Percentiles rank a stretch among this genome's conserved stretches.
phyloP scores from a whole-genome alignment of 1,140 invertebrate genomes.

The Stegodyphus dumicola region DNA sequence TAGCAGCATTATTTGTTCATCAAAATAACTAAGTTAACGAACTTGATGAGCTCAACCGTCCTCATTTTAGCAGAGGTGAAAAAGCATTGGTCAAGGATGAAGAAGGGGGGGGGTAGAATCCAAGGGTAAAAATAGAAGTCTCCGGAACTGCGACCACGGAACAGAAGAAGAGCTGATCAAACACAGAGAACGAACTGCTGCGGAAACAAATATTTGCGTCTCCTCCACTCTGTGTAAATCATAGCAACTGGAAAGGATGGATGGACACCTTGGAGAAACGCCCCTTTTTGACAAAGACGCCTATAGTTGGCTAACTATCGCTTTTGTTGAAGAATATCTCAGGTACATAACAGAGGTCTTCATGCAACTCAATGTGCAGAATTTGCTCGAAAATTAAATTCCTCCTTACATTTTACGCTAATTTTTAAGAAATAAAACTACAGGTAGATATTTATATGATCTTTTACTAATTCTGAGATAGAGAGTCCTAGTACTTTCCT shows the following conservation, averaged over 20 bases:
- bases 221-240: neutral
- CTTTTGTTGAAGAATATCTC: neutral
- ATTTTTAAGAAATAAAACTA: no score
- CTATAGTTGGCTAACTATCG: slow-evolving; percentile 24
- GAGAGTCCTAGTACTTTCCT: no score
- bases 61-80: neutral
- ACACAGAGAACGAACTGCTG: slow-evolving; percentile 16
- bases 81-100: neutral
- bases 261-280: neutral
- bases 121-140: neutral
- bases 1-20: no score
- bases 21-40: no score
- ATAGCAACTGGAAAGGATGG: no score
- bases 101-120: neutral
- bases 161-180: slow-evolving; percentile 23
- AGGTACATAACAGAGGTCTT: no score
- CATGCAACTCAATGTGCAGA: no score
- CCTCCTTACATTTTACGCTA: no score
- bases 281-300: neutral
- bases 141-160: neutral
- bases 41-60: no score
- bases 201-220: slow-evolving; percentile 35
- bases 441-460: no score
- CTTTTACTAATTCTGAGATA: no score
- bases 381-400: no score